Base-by-base conservation (phyloP, 2,113 vertebrate genomes). In the Vimba vimba region DNA sequence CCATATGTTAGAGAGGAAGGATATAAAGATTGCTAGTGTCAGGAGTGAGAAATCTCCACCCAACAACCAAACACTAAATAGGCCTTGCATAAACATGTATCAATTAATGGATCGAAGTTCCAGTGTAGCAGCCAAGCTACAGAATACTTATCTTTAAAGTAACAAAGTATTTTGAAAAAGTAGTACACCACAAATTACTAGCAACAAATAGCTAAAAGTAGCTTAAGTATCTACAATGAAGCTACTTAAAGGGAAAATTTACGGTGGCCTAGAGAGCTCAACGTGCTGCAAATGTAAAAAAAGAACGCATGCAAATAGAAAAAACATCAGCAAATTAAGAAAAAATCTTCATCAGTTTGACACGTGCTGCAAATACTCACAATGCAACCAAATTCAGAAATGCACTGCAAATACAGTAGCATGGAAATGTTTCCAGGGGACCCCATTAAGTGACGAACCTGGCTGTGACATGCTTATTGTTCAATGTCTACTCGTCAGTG, bases 1-100 rank as follows among this genome's bases (percentile, higher is more conserved):
- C 57, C 36, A 60, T 77, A 76, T 69, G 60, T 69, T 39, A 23
- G 52, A 55, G 19, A 79, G 77, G 55, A 79, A 60, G 33, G 23
- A 79, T 39, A 60, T 79, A 8, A 79, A 43, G 3, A 17, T 23
- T 25, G 33, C 33, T 79, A 39, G 43, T 45, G n/a, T 76, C 30
- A 43, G 19, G 21, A 39, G 52, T 25, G 15, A 45, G 69, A 75
- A 21, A 9, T 84, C 43, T 45, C 71, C 69, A 66, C 75, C 39
- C 59, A 66, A 9, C 55, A 52, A 64, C 55, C 2, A 76, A 64
- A 76, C 2, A 60, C n/a, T 30, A 57, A 60, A 47, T 39, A 57
- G 13, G 23, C 23, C 69, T 59, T 27, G n/a, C 39, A 60, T 60
- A 79, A 79, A 79, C 55, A 60, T 25, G 36, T 15, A 17, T 36